Base-by-base conservation (phyloP, 2,797 vertebrate species). In the Chiropotes sagulatus region DNA sequence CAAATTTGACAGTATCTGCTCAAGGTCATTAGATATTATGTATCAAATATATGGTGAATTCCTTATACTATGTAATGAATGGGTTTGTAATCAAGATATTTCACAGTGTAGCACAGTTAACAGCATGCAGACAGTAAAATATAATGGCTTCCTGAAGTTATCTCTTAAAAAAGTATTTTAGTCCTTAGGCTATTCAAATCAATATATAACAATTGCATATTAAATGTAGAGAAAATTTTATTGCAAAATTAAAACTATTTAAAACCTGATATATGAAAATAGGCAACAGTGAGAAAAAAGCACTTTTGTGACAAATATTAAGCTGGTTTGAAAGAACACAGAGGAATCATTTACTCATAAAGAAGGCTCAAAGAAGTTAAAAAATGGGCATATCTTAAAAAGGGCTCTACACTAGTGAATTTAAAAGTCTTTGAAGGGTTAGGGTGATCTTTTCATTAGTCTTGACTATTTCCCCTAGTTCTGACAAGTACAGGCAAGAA, bases 281-380 rank as follows among this genome's bases (percentile, higher is more conserved):
- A 96, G 89, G 90, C 84, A 91, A 95, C 90, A 86, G 90, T 91
- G 48, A 95, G 88, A 75, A 87, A 58, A 94, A 86, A 97, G 97
- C 97, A 97, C 97, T 91, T 94, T 44, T 76, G 90, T 95, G 93
- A 76, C 36, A 64, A 92, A 64, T 41, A 79, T 81, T 84, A 22
- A 83, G 92, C 87, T 97, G 88, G 92, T 80, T 86, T 96, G 57
- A 88, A 90, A 93, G 58, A 88, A 52, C 61, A 91, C 28, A 81
- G 54, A 52, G 75, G 64, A 86, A 11, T 90, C 46, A 70, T 80
- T 90, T 84, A 75, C 58, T 89, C 28, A n/a, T 9, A 50, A 80
- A 88, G n/a, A 88, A 81, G 76, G 33, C 26, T 89, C 97, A 91
- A 80, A 46, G 2, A 84, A 75, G 64, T 30, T 81, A 41, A 15